Evolutionary conservation across 2,113 vertebrate genomes (phyloP), one percentile per base, ranked within the genome.

Genomic region (Campylorhamphus procurvoides): DNA sequence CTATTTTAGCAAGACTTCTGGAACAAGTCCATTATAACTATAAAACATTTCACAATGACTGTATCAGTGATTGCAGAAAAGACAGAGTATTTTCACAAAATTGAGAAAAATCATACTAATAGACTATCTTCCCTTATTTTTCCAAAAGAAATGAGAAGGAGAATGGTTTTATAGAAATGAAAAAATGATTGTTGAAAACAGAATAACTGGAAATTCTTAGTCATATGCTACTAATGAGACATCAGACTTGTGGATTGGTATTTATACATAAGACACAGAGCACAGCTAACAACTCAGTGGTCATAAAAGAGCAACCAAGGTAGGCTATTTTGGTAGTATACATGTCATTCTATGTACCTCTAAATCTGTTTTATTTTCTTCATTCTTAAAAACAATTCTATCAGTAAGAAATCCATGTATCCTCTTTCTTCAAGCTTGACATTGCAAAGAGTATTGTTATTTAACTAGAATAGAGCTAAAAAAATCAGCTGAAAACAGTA

Each of bases 21-120:
- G 97, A 97, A 95, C 59, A 89, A 91, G 89, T 93, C 89, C 73
- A 84, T 90, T 96, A 80, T 84, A 96, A 74, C 87, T 90, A 78
- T 75, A 92, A 76, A 87, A 93, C 17, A 16, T 84, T 90, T 84
- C 67, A 84, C 80, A 87, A 79, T 71, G 85, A 77, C 40, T 68
- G 1, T 95, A 84, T 87, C 83, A 83, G 68, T 50, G 59, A 79
- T 53, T 5, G 12, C 64, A 78, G 92, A 52, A 87, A 74, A 96
- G 56, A 87, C 73, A 76, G 82, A 3, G 27, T 72, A 86, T 81
- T 77, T 64, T n/a, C 63, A n/a, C 0, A 5, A 87, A 88, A 78
- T 9, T 46, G 76, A 90, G 79, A 81, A 91, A 90, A 94, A 78
- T 60, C 64, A 72, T 67, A 49, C 16, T 87, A 80, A 85, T 39